Evolutionary conservation across 2,113 vertebrate species (phyloP).

Genomic region (Macquaria australasica): DNA sequence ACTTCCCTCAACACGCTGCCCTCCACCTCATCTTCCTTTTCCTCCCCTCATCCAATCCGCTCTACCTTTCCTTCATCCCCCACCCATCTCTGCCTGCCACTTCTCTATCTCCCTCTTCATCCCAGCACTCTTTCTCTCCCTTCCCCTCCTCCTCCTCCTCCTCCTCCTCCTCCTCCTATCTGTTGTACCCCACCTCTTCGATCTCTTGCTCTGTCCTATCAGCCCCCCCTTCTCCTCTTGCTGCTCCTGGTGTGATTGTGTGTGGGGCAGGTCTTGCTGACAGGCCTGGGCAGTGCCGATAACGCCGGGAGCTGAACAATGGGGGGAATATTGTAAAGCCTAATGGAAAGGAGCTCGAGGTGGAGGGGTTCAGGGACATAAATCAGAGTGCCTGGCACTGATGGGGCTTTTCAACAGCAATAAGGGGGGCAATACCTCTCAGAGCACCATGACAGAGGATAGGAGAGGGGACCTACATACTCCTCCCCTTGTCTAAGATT

Average conservation of each 20-base stretch:
- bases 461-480: slow-evolving; percentile 45
- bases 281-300: slow-evolving; percentile 80
- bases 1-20: slow-evolving; percentile 53
- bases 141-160: slow-evolving; percentile 14
- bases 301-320: slow-evolving; percentile 80
- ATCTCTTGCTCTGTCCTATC: slow-evolving; percentile 62
- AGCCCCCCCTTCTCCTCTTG: neutral
- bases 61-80: slow-evolving; percentile 15
- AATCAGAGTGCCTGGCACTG: slow-evolving; percentile 82
- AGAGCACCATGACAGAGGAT: slow-evolving; percentile 45
- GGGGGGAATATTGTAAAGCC: slow-evolving; percentile 81
- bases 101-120: slow-evolving; percentile 55
- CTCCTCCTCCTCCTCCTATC: slow-evolving; percentile 32
- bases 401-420: slow-evolving; percentile 84
- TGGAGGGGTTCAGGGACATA: slow-evolving; percentile 81
- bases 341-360: slow-evolving; percentile 83
- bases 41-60: slow-evolving; percentile 14
- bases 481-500: slow-evolving; percentile 58
- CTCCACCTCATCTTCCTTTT: slow-evolving; percentile 53
- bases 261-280: slow-evolving; percentile 69
- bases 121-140: slow-evolving; percentile 27
- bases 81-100: slow-evolving; percentile 34
- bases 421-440: slow-evolving; percentile 82
- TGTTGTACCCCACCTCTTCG: slow-evolving; percentile 56
- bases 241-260: slow-evolving; percentile 64